Conservation (phyloP, 1,140 invertebrate genomes). For the Varroa destructor region DNA sequence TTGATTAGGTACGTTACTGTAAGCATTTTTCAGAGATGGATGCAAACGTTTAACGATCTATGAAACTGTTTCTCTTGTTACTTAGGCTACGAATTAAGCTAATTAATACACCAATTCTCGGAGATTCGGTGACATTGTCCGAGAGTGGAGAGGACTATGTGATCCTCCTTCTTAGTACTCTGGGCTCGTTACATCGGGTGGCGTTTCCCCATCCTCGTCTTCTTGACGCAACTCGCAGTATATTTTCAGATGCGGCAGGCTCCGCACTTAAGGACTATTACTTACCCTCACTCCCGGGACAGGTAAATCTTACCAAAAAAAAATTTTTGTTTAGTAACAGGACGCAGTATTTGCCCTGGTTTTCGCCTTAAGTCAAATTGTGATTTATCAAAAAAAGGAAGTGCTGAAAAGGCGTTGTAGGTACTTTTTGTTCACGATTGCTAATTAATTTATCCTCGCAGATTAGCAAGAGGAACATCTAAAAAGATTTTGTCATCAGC, state of each 20-base stretch:
- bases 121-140: slow-evolving; percentile 11
- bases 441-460: no score
- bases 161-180: background rate
- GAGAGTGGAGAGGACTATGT: background rate
- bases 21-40: no score
- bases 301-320: background rate
- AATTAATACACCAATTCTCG: background rate
- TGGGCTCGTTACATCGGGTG: slow-evolving; percentile 19
- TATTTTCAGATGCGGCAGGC: background rate
- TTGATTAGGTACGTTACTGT: no score
- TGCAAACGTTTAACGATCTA: no score
- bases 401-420: no score
- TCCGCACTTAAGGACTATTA: slow-evolving; percentile 6
- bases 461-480: no score
- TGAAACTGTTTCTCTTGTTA: background rate
- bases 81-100: background rate
- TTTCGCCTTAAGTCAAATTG: no score
- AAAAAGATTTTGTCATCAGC: no score
- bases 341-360: no score
- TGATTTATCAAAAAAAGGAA: no score
- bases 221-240: slow-evolving; percentile 6
- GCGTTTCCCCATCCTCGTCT: slow-evolving; percentile 13
- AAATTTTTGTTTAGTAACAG: background rate
- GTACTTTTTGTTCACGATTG: no score
- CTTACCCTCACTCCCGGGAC: background rate